These are phyloP conservation scores for Anableps anableps DNA, from an alignment of 2,797 vertebrate genomes.

Conservation along the genomic window DNA sequence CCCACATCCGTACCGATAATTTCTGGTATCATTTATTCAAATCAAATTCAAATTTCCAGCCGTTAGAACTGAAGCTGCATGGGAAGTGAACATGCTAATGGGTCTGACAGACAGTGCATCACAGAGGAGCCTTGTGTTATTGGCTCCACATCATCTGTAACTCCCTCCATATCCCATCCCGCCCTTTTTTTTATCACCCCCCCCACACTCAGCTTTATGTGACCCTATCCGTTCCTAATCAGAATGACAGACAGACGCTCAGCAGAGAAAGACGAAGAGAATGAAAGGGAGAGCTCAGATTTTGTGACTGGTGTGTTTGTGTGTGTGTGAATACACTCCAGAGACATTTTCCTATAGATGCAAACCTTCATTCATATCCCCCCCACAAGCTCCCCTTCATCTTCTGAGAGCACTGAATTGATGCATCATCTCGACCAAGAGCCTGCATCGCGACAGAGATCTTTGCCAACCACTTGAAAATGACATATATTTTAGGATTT, in stretches of 20 bases:
- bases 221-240: constrained; percentile 78
- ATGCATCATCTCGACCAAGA: constrained; percentile 28
- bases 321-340: constrained; percentile 55
- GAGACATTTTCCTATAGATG: constrained; percentile 49
- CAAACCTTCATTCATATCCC: constrained; percentile 30
- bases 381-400: constrained; percentile 32
- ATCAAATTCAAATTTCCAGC: constrained; percentile 18
- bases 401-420: constrained; percentile 17
- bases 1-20: neutral
- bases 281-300: constrained; percentile 72
- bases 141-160: constrained; percentile 70
- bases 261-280: constrained; percentile 72
- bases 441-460: constrained; percentile 2
- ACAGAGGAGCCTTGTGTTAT: constrained; percentile 70
- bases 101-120: constrained; percentile 61
- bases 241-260: constrained; percentile 82
- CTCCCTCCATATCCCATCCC: constrained; percentile 70
- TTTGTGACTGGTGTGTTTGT: constrained; percentile 66
- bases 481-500: constrained; percentile 8
- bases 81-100: constrained; percentile 46
- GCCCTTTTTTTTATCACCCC: constrained; percentile 65
- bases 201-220: constrained; percentile 63
- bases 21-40: constrained; percentile 13
- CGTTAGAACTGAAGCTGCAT: constrained; percentile 13
- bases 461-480: constrained; percentile 22